These are phyloP conservation scores for Drosophila micromelanica DNA, from an alignment of 1,140 invertebrate genomes.

Conservation along the genomic window DNA sequence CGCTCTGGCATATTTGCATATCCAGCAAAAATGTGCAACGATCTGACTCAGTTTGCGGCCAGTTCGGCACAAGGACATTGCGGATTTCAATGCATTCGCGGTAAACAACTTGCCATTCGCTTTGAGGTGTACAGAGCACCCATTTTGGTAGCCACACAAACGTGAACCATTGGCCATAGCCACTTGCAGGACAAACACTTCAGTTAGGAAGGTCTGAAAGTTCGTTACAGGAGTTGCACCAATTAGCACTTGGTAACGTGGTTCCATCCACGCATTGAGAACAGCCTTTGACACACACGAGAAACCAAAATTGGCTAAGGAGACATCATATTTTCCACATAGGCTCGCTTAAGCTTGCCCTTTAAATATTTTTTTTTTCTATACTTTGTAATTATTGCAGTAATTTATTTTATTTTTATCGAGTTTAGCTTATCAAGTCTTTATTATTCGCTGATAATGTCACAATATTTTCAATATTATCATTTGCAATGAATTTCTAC, in stretches of 20 bases:
- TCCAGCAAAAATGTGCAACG: conserved; percentile 7
- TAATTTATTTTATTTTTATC: no score
- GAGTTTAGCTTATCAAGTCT: no score
- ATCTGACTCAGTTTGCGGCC: conserved; percentile 5
- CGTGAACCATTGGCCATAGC: neutral
- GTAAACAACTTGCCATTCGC: conserved; percentile 14
- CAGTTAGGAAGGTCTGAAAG: neutral
- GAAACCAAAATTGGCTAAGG: neutral
- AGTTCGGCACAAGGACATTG: neutral
- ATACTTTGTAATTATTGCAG: no score
- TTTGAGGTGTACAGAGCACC: conserved; percentile 20
- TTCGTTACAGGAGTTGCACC: conserved; percentile 7
- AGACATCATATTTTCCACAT: neutral
- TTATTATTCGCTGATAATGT: no score
- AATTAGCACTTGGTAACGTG: conserved; percentile 1
- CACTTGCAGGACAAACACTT: neutral
- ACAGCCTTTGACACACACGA: neutral
- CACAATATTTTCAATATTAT: neutral
- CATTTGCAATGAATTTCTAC: neutral
- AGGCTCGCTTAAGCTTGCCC: no score
- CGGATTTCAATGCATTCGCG: conserved; percentile 5
- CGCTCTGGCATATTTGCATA: conserved; percentile 15
- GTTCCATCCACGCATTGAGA: neutral
- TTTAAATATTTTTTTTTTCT: no score
- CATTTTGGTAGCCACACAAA: conserved; percentile 1